Evolutionary conservation across 2,797 vertebrate species (phyloP).

Genomic region (Helicolenus hilgendorfi): DNA sequence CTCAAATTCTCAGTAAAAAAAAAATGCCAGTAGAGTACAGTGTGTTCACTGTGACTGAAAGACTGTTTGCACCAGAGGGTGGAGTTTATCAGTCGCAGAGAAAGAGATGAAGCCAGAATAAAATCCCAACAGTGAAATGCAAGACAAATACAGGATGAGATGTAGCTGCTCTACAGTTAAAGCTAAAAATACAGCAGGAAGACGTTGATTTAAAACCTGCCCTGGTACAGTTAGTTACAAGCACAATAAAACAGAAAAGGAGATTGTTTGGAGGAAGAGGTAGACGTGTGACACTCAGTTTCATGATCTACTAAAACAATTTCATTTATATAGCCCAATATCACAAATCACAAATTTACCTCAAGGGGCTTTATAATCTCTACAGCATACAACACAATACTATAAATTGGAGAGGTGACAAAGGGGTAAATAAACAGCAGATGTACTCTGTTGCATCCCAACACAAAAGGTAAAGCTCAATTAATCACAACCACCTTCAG

Average conservation of each 20-base stretch:
- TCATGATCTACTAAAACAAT: background rate
- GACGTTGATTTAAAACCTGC: background rate
- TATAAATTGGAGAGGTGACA: background rate
- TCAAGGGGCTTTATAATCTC: background rate
- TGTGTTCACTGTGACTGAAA: conserved; percentile 26
- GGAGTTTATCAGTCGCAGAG: conserved; percentile 18
- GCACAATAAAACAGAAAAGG: background rate
- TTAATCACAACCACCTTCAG: background rate
- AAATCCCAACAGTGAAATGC: conserved; percentile 30
- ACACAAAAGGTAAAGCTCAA: background rate
- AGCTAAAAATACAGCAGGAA: conserved; percentile 17
- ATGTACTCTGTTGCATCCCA: background rate
- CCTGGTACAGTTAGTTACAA: background rate
- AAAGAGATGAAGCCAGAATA: conserved; percentile 34
- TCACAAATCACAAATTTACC: background rate
- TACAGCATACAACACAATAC: background rate
- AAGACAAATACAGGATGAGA: conserved; percentile 30
- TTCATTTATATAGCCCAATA: background rate
- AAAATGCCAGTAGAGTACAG: conserved; percentile 34
- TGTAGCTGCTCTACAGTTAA: conserved; percentile 1
- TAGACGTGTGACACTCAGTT: background rate
- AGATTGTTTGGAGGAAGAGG: background rate
- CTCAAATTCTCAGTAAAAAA: conserved; percentile 21
- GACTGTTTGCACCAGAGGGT: background rate
- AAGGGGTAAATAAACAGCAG: background rate